Conservation (phyloP, 2,888 invertebrate species). For the Mechanitis mazaeus region DNA sequence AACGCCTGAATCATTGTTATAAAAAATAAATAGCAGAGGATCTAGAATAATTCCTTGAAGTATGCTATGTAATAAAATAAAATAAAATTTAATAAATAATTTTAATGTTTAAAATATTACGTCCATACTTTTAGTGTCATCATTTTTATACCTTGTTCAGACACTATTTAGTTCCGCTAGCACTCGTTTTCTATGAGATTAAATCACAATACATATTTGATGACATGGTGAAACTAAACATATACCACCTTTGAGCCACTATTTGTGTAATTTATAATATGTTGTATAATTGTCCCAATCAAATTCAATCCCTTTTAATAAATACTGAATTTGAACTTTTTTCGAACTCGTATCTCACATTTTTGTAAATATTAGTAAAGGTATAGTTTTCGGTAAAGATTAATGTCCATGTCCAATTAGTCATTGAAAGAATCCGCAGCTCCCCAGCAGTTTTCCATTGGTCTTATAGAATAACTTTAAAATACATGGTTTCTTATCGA, state of each 20-base stretch:
- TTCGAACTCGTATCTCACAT: too few species aligned
- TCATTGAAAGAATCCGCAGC: too few species aligned
- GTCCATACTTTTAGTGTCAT: not conserved
- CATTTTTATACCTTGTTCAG: constrained; percentile 13
- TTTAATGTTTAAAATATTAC: not conserved
- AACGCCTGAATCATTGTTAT: not conserved
- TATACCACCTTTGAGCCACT: constrained; percentile 3
- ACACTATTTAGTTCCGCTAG: constrained; percentile 30
- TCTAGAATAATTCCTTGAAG: not conserved
- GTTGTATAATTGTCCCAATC: too few species aligned
- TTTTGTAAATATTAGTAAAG: too few species aligned
- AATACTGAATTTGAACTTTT: too few species aligned
- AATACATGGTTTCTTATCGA: too few species aligned
- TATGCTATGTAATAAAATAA: not conserved
- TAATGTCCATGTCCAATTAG: too few species aligned
- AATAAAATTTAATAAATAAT: not conserved
- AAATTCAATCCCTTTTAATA: too few species aligned
- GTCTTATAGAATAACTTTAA: too few species aligned
- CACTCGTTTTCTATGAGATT: constrained; percentile 18
- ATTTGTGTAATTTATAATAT: constrained; percentile 4
- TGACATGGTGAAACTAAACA: constrained; percentile 9
- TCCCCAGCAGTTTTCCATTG: too few species aligned
- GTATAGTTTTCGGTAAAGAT: too few species aligned
- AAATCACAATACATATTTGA: constrained; percentile 10
- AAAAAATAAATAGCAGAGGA: not conserved